These are phyloP conservation scores for Percina caprodes DNA, from an alignment of 2,113 vertebrate species.

Conservation along the genomic window DNA sequence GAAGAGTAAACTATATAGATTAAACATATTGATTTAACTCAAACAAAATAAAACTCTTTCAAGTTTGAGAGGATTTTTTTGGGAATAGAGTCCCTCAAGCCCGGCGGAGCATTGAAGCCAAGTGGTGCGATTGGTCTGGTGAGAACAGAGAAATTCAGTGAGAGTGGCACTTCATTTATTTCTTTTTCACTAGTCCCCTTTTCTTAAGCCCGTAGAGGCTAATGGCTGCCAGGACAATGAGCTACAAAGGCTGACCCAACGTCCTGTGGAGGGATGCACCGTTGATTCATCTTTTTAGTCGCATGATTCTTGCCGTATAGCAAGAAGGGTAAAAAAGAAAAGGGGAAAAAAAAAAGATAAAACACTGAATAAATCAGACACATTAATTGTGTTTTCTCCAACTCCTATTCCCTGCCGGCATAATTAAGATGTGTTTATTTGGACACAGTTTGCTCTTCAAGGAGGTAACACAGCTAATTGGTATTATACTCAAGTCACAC, in stretches of 20 bases:
- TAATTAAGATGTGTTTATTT: constrained; percentile 84
- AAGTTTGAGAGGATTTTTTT: constrained; percentile 29
- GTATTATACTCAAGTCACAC: constrained; percentile 77
- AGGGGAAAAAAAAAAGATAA: constrained; percentile 55
- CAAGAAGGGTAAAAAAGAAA: constrained; percentile 30
- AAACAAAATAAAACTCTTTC: constrained; percentile 30
- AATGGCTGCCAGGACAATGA: constrained; percentile 65
- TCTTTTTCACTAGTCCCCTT: constrained; percentile 23
- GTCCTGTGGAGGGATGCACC: constrained; percentile 35
- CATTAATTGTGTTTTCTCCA: constrained; percentile 79
- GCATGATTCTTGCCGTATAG: constrained; percentile 60
- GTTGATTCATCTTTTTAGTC: constrained; percentile 64
- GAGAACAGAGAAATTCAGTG: constrained; percentile 3
- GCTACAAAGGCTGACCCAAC: constrained; percentile 62
- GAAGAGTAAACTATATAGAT: constrained; percentile 8
- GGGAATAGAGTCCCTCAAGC: constrained; percentile 10
- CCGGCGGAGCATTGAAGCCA: constrained; percentile 25
- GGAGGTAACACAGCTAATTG: constrained; percentile 80
- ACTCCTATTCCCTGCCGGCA: constrained; percentile 76
- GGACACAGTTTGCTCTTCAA: constrained; percentile 81
- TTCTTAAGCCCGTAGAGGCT: constrained; percentile 43
- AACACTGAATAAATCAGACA: constrained; percentile 79
- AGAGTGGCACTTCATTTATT: neutral
- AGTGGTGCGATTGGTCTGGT: constrained; percentile 27
- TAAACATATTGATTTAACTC: constrained; percentile 13